Evolutionary conservation across 2,113 vertebrate species (phyloP).

Genomic region (Leptodactylus fuscus): DNA sequence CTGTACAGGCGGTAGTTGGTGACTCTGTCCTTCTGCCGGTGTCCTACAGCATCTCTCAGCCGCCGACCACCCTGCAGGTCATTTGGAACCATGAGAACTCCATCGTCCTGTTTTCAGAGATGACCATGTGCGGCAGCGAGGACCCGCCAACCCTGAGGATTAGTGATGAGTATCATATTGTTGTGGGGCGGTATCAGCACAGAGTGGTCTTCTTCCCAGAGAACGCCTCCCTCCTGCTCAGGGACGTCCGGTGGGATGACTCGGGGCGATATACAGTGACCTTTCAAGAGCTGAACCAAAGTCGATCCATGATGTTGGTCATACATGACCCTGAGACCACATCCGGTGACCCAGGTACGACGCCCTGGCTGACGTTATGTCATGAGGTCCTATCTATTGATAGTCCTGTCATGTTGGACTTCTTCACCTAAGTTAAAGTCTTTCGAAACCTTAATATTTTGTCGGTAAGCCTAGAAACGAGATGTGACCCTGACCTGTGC

Average conservation of each 20-base stretch:
- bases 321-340: background rate
- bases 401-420: no score
- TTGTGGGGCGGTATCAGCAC: background rate
- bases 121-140: background rate
- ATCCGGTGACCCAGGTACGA: background rate
- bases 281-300: slow-evolving; percentile 3
- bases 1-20: slow-evolving; percentile 8
- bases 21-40: slow-evolving; percentile 49
- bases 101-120: background rate
- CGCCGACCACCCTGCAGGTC: background rate
- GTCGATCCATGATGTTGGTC: background rate
- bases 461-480: no score
- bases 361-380: no score
- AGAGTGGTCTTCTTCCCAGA: slow-evolving; percentile 29
- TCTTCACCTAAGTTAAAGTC: no score
- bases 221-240: slow-evolving; percentile 54
- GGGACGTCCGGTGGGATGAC: slow-evolving; percentile 2
- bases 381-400: no score
- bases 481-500: no score
- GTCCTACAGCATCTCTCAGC: slow-evolving; percentile 17
- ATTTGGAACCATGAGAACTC: slow-evolving; percentile 19
- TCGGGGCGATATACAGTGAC: slow-evolving; percentile 24
- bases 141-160: background rate
- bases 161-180: background rate
- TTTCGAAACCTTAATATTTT: no score